Base-by-base conservation (phyloP, 2,113 vertebrate species). In the Tretioscincus oriximinensis region DNA sequence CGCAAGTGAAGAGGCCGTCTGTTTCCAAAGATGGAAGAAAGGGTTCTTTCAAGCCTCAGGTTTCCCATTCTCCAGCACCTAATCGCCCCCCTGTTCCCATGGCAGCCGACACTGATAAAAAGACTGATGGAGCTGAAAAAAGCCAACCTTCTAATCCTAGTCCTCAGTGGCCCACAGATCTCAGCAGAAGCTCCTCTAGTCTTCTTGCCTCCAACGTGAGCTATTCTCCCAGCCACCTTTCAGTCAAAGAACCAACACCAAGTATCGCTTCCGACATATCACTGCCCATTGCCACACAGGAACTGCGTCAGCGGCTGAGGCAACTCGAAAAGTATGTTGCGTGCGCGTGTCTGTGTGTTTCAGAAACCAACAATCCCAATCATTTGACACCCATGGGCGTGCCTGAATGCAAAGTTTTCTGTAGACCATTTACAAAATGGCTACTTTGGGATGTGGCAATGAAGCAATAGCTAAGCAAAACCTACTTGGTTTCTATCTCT, bases 261-360 rank as follows among this genome's bases (percentile, higher is more conserved):
- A 99, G 97, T 93, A 99, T 99, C 29, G 98, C 98, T 4, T 99
- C 98, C 0, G 98, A 99, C 89, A 94, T 99, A 77, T 99, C 98
- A 0, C 94, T 97, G 90, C 97, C 97, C 10, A 96, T 95, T 0
- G 96, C 98, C 79, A 95, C 96, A 0, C 97, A 98, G 93, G 98
- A 99, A 91, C 96, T 99, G n/a, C 96, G 97, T 77, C 95, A 96
- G 76, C 90, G 98, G 49, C 92, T 99, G 2, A 95, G 96, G 1
- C 97, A 97, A 83, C 95, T 99, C 20, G 96, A 98, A 20, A 99
- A 99, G 98, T 99, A 97, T 54, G 89, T 41, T 41, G 35, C 35
- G 5, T 41, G 35, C 35, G 5, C 5, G 5, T 41, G 35, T 41
- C 3, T 41, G 35, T 41, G 35, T 5, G 58, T 76, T 11, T 20